Base-by-base conservation (phyloP, 1,140 invertebrate genomes). In the Subanguina moxae region DNA sequence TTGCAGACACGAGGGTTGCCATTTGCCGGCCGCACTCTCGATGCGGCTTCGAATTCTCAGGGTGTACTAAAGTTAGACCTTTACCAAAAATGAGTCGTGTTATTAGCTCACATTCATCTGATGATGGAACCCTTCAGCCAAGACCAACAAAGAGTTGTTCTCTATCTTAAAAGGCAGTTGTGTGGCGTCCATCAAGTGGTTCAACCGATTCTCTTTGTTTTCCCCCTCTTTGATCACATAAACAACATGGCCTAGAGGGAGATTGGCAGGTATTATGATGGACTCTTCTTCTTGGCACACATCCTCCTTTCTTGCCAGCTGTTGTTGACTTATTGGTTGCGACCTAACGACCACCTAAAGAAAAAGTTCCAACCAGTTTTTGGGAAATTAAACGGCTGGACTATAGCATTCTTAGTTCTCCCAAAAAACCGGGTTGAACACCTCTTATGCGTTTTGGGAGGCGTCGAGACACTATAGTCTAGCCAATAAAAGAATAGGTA, bases 31-130 rank as follows among this genome's bases (percentile, higher is more conserved):
- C 3, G 1, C n/a, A n/a, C n/a, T n/a, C 15, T 64, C 32, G 17
- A 23, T 23, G n/a, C 61, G 28, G 8, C 23, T 56, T n/a, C 62
- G 62, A 59, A 62, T 62, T 17, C 62, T 23, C 25, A 64, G 19
- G 32, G 57, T 61, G 27, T 64, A 64, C 62, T 64, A 63, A 64
- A 64, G 8, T 38, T 38, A 11, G 11, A 38, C 3, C 32, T 38
- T 38, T 11, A 57, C 27, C 11, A 57, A 57, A 11, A 30, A 23
- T 5, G 11, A 57, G 11, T 57, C 21, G 3, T 57, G 21, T 25
- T 25, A 61, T 3, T 7, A 61, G 17, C 58, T 23, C 19, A 61
- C 58, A 32, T 61, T 45, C 28, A 21, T 19, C 17, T 61, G 27
- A 8, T 30, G 17, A 61, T 61, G 58, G 58, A 21, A 61, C 19